Evolutionary conservation across 2,797 vertebrate genomes (phyloP), one percentile per base, ranked within the genome.

Genomic region (Myotis planiceps): DNA sequence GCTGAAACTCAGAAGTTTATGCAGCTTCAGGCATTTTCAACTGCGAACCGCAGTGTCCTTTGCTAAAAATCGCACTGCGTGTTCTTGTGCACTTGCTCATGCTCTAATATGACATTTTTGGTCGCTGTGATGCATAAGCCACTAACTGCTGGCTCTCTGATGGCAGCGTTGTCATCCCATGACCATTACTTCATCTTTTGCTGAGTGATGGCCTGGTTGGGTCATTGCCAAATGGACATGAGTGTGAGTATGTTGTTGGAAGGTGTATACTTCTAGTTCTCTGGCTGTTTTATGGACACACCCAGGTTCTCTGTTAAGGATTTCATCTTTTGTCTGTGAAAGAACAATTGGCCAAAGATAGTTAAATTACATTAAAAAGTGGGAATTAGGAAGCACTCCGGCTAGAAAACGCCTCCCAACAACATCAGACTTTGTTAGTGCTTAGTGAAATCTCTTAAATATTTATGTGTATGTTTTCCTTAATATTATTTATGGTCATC

Each of bases 21-120:
- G 72, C 80, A 92, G 90, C 92, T 93, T 90, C n/a, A 68, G 68
- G 74, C 72, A 92, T 95, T 93, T 94, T 91, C 75, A 34, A 55
- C 60, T 94, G 94, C 69, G 69, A 45, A 45, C 42, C 34, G 27
- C 75, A 34, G 55, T 96, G 95, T 71, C 79, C 95, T 88, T 87
- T 29, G 58, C 96, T 96, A 79, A 92, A 89, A 93, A 39, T 90
- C 72, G 84, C 80, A 92, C 94, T 92, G 65, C 86, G 63, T 68
- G 23, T 86, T 95, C 78, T 69, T 32, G 34, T 80, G 85, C 60
- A 29, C 75, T 89, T 13, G 14, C 90, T 95, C 78, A n/a, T 13
- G 25, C 72, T 96, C 75, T 84, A 1, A 83, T 34, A 25, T 29
- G 37, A 81, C 49, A 9, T 27, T n/a, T 27, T 39, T 63, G 45